These are phyloP conservation scores for Catostomus latipinnis DNA, from an alignment of 2,797 vertebrate genomes.

Conservation along the genomic window DNA sequence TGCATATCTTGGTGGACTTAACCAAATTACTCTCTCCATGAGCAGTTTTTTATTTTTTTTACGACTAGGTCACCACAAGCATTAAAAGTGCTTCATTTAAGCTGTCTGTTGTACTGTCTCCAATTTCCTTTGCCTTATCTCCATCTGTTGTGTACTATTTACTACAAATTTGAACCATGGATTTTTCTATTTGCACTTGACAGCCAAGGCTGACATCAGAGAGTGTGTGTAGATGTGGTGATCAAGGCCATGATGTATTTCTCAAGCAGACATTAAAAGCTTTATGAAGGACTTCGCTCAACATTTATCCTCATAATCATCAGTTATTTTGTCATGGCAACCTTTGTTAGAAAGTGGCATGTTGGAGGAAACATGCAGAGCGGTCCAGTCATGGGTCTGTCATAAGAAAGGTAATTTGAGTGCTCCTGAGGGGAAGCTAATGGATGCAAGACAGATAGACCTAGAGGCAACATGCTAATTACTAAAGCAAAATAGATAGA, in stretches of 20 bases:
- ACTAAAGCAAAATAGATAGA: background rate
- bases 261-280: constrained; percentile 33
- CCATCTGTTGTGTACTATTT: constrained; percentile 43
- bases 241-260: constrained; percentile 34
- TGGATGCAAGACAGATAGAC: background rate
- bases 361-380: constrained; percentile 31
- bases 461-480: background rate
- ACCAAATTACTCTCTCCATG: constrained; percentile 52
- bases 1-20: constrained; percentile 54
- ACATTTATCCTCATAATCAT: constrained; percentile 41
- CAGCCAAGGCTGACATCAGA: constrained; percentile 36
- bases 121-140: constrained; percentile 55
- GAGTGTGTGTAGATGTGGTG: background rate
- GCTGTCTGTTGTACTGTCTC: constrained; percentile 40
- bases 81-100: constrained; percentile 57
- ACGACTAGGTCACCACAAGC: constrained; percentile 39
- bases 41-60: constrained; percentile 55
- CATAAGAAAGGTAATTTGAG: background rate
- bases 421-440: background rate
- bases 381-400: background rate
- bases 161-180: constrained; percentile 20
- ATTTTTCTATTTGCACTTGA: constrained; percentile 35
- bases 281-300: constrained; percentile 45
- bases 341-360: constrained; percentile 37
- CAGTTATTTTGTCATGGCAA: constrained; percentile 53